A percentile compares a stretch with the other conserved stretches of the same genome.
Conservation (phyloP, 2,797 vertebrate genomes). For the Amblyraja radiata region DNA sequence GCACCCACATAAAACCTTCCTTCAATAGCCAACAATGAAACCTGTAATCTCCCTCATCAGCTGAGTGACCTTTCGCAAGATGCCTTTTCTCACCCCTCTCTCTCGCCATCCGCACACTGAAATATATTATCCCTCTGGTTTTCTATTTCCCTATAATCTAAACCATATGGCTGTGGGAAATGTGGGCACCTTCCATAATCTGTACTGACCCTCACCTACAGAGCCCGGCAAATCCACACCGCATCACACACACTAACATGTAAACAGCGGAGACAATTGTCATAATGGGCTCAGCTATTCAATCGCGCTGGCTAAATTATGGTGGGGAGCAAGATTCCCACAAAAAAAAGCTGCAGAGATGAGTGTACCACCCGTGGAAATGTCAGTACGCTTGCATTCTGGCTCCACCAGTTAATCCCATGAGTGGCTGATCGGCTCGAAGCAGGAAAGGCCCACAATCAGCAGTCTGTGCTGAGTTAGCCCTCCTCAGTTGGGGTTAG, state of each 20-base stretch:
- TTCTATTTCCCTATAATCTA: slow-evolving; percentile 25
- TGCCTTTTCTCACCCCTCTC: slow-evolving; percentile 48
- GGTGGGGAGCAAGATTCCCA: slow-evolving; percentile 1
- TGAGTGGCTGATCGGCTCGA: background rate
- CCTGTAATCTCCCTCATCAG: slow-evolving; percentile 54
- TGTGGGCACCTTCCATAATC: background rate
- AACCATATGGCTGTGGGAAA: slow-evolving; percentile 31
- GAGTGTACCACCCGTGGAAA: background rate
- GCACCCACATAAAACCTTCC: slow-evolving; percentile 46
- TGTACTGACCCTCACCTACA: slow-evolving; percentile 12
- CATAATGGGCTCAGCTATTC: background rate
- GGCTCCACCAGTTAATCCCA: background rate
- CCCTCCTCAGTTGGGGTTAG: background rate
- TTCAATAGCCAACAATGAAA: slow-evolving; percentile 51
- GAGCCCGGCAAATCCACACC: background rate
- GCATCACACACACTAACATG: background rate
- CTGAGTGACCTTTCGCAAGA: slow-evolving; percentile 58
- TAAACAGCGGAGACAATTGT: background rate
- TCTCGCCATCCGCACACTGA: slow-evolving; percentile 38
- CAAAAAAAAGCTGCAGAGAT: background rate
- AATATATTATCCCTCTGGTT: slow-evolving; percentile 19
- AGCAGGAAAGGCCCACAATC: background rate
- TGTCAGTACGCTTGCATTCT: background rate
- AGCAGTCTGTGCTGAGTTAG: too few species aligned
- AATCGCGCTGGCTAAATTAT: background rate